Evolutionary conservation across 1,140 invertebrate genomes (phyloP).

Genomic region (Neodiprion fabricii): DNA sequence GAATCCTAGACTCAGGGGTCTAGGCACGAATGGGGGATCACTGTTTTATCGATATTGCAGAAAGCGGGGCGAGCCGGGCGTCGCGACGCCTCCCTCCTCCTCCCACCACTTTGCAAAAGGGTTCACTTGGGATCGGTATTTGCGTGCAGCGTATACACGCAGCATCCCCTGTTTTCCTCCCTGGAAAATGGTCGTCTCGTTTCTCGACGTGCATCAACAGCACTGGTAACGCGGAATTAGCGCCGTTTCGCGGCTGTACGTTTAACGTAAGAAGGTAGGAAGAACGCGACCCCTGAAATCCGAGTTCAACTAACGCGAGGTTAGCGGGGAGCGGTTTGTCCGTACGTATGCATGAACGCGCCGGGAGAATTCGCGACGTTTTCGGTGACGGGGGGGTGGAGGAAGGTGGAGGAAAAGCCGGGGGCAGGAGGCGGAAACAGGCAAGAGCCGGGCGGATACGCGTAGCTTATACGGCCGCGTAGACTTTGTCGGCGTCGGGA

Average conservation of each 20-base stretch:
- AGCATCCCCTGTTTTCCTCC: too few relatives aligned
- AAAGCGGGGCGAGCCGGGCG: constrained; percentile 40
- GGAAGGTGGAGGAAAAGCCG: constrained; percentile 9
- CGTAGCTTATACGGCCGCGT: constrained; percentile 21
- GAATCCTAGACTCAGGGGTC: constrained; percentile 46
- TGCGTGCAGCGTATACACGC: not conserved
- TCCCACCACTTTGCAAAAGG: not conserved
- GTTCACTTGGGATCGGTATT: not conserved
- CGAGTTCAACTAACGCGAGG: not conserved
- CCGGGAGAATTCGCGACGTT: constrained; percentile 36
- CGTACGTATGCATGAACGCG: constrained; percentile 38
- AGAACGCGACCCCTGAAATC: not conserved
- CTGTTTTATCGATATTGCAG: constrained; percentile 54
- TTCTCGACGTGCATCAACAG: too few relatives aligned
- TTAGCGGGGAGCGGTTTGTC: not conserved
- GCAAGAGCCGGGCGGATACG: constrained; percentile 1
- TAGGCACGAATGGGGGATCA: constrained; percentile 51
- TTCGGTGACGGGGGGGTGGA: constrained; percentile 20
- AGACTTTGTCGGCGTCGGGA: constrained; percentile 46
- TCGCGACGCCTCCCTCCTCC: not conserved
- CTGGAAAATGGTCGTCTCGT: too few relatives aligned
- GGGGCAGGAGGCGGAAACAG: not conserved
- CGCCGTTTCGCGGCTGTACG: too few relatives aligned
- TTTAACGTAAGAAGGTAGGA: too few relatives aligned
- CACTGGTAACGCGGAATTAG: too few relatives aligned